These are phyloP conservation scores for Masticophis lateralis DNA, from an alignment of 2,797 vertebrate genomes.

Conservation along the genomic window DNA sequence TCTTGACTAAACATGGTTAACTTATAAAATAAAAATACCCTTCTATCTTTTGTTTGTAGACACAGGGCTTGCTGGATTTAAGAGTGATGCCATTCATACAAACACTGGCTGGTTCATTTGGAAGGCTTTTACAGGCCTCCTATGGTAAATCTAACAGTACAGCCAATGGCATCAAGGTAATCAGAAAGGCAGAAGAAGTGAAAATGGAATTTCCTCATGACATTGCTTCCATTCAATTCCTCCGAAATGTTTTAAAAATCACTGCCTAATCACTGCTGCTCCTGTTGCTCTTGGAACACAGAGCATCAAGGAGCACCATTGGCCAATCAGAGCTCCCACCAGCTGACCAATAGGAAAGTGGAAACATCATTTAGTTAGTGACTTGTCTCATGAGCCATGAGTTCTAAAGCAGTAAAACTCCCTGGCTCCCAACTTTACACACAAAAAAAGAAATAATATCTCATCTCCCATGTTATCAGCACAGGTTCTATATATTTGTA, in stretches of 20 bases:
- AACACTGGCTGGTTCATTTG: background rate
- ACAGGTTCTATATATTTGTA: background rate
- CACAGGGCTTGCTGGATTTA: background rate
- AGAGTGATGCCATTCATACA: background rate
- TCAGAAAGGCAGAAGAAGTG: background rate
- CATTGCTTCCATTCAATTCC: background rate
- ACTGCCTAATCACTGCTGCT: background rate
- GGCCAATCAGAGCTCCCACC: background rate
- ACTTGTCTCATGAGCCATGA: background rate
- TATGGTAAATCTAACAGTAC: background rate
- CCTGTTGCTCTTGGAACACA: background rate
- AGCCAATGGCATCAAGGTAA: background rate
- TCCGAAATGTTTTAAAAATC: background rate
- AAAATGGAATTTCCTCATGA: background rate
- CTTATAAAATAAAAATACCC: background rate
- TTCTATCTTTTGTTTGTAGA: background rate
- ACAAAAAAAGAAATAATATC: background rate
- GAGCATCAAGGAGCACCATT: background rate
- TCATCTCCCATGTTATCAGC: background rate
- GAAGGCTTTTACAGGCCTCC: background rate
- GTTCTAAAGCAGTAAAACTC: background rate
- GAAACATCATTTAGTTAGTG: background rate
- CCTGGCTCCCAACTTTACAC: background rate
- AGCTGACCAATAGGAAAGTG: background rate
- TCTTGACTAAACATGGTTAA: background rate